Percentiles rank a stretch among this genome's conserved stretches.
phyloP scores from a whole-genome alignment of 1,140 invertebrate species.

The Diplogasteroides magnus region DNA sequence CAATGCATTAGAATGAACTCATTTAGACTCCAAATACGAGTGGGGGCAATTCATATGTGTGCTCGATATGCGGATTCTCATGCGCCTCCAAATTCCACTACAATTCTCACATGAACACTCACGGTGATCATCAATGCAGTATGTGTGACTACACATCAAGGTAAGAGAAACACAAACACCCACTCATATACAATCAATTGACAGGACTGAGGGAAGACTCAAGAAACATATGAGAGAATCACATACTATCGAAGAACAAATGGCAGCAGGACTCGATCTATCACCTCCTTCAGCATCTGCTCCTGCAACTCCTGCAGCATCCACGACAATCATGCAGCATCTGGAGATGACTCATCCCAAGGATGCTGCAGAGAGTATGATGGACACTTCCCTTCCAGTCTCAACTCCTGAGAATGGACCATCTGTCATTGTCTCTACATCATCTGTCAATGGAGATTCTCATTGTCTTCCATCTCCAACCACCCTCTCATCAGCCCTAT shows the following conservation, averaged over 20 bases:
- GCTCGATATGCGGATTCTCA: constrained; percentile 55
- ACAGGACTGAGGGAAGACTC: constrained; percentile 62
- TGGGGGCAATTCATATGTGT: constrained; percentile 37
- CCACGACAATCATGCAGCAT: too few relatives aligned
- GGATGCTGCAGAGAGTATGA: neutral
- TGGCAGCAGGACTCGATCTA: constrained; percentile 40
- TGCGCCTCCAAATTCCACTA: constrained; percentile 56
- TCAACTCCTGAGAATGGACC: neutral
- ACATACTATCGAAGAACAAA: constrained; percentile 55
- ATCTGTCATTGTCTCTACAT: too few relatives aligned
- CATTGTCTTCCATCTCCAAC: too few relatives aligned
- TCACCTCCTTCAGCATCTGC: neutral
- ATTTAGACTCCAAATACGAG: too few relatives aligned
- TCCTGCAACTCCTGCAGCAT: neutral
- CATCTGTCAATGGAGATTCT: too few relatives aligned
- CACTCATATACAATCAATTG: too few relatives aligned
- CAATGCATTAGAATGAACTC: too few relatives aligned
- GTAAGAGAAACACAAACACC: constrained; percentile 61
- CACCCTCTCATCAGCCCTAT: neutral
- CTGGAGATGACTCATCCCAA: too few relatives aligned
- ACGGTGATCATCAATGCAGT: constrained; percentile 59
- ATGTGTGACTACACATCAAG: constrained; percentile 64
- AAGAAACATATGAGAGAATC: constrained; percentile 64
- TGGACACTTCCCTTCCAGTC: neutral
- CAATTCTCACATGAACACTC: constrained; percentile 61